Evolutionary conservation across 2,797 vertebrate species (phyloP), one percentile per base, ranked within the genome.

Genomic region (Uromys caudimaculatus): DNA sequence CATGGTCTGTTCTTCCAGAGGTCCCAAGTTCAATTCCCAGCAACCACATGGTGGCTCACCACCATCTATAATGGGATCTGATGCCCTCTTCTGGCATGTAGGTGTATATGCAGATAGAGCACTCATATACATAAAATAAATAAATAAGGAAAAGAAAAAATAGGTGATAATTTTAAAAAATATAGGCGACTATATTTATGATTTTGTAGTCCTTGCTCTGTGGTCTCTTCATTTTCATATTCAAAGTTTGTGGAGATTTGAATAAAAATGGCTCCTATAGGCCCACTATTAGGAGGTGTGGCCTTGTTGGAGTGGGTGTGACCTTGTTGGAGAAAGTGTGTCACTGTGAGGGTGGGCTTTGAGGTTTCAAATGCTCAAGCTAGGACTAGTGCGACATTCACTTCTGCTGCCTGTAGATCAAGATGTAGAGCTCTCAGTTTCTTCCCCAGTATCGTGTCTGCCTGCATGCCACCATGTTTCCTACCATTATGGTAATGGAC

Each of bases 91-190:
- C n/a, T 38, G 69, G 69, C n/a, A 38, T 71, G n/a, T n/a, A 71
- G n/a, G 69, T 38, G 8, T 38, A 71, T n/a, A 71, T 71, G 69
- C n/a, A 71, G n/a, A 71, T 38, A 21, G n/a, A 71, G 69, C n/a
- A 38, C n/a, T 38, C n/a, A 71, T 38, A 38, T 71, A 38, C 17
- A 71, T 38, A 71, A 21, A 71, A 38, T 71, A 71, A 69, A 69
- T 69, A 69, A 38, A 69, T 69, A 69, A 69, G 69, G n/a, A 17
- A 71, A 71, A 38, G 69, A 21, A 41, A 41, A 76, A 47, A 47
- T 32, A 50, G 44, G 81, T 60, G 41, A 84, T 47, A n/a, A 90
- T 41, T 93, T 86, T 54, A 85, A 52, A 86, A 91, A 85, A 79
- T 27, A 21, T 84, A 81, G 67, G 17, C 21, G n/a, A 84, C 44